Percentiles rank a stretch among this genome's conserved stretches.
phyloP scores from a whole-genome alignment of 2,888 invertebrate species.

The Pseudanteris insignis region DNA sequence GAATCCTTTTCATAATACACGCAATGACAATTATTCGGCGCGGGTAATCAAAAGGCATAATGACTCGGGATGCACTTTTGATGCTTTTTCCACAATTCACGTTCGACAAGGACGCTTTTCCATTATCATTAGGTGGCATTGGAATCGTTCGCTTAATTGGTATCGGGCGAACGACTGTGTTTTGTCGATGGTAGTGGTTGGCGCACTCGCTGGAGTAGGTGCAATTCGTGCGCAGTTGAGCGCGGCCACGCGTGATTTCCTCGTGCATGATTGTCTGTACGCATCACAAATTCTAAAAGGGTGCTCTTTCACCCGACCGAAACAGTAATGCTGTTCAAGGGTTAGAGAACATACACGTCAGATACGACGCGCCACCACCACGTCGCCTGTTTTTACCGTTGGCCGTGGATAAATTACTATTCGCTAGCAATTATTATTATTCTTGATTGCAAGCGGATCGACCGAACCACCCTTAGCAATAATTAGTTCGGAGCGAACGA shows the following conservation, averaged over 20 bases:
- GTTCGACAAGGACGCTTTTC: constrained; percentile 49
- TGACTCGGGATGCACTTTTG: constrained; percentile 29
- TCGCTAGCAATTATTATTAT: constrained; percentile 13
- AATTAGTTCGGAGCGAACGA: too few species aligned
- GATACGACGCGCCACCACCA: constrained; percentile 36
- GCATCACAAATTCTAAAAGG: constrained; percentile 62
- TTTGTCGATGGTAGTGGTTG: constrained; percentile 50
- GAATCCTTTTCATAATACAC: constrained; percentile 27
- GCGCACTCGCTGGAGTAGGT: constrained; percentile 49
- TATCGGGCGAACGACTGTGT: constrained; percentile 54
- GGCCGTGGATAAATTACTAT: background rate
- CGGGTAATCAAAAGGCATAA: constrained; percentile 36
- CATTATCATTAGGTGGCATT: constrained; percentile 56
- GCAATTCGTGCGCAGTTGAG: constrained; percentile 56
- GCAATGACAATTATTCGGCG: constrained; percentile 31
- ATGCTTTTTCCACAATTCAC: constrained; percentile 37
- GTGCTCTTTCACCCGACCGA: constrained; percentile 56
- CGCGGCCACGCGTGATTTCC: constrained; percentile 61
- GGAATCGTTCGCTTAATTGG: constrained; percentile 60
- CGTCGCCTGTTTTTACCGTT: constrained; percentile 22
- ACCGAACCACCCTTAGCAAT: background rate
- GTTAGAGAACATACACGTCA: constrained; percentile 35
- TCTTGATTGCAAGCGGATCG: constrained; percentile 6
- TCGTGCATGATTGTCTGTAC: constrained; percentile 60
- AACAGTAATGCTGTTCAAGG: constrained; percentile 43